Base-by-base conservation (phyloP, 2,113 vertebrate genomes). In the Uropsilus gracilis region DNA sequence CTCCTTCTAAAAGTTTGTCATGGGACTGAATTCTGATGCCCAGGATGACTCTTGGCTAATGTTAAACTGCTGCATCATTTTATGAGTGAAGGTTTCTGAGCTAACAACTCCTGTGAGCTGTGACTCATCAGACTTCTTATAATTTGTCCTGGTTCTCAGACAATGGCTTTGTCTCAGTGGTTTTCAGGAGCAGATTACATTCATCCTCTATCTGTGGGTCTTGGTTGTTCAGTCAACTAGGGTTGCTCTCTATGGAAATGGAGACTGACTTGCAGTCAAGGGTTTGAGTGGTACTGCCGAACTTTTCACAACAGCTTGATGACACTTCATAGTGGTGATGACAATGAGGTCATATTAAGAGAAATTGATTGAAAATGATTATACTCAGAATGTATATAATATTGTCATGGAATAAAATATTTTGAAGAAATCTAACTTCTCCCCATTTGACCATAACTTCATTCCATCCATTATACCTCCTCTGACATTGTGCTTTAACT, bases 101-200 rank as follows among this genome's bases (percentile, higher is more conserved):
- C 37, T 34, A 69, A 22, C 86, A 34, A 84, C 73, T 95, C 81
- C 66, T 68, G 53, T n/a, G 46, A 90, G 72, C 48, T 32, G 6
- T 95, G 91, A 94, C 93, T 95, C 93, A 82, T 2, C 22, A 16
- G 37, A 16, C 86, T 68, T 86, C 73, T 94, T 90, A 95, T 92
- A 92, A 50, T 61, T 76, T 87, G n/a, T 68, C 82, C 89, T 72
- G 77, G 32, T 96, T 69, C 86, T 92, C 63, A 57, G 61, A 86
- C 44, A 84, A 85, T 88, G 53, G 34, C 9, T 76, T 87, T 90
- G 68, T 89, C 72, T 87, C 72, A 26, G 5, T 78, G 63, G 48
- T 68, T 85, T 90, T 84, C 81, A 88, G 34, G 69, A 80, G 86
- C 71, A 61, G 87, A 71, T 89, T 48, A 89, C 37, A 68, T 88